These are phyloP conservation scores for Caenorhabditis uteleia DNA, from an alignment of 2,888 invertebrate species.

Conservation along the genomic window DNA sequence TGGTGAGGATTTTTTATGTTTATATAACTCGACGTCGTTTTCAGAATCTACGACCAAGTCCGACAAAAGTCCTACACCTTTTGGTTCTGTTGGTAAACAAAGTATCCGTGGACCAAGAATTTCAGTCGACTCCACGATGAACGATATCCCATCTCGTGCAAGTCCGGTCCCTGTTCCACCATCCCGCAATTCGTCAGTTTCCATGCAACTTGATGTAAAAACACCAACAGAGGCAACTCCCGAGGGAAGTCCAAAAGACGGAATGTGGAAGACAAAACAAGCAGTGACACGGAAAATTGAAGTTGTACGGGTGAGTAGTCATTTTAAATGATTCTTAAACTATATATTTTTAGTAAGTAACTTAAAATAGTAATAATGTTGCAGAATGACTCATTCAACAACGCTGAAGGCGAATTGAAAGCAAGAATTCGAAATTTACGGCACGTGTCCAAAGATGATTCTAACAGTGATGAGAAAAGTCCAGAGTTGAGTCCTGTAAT, in stretches of 20 bases:
- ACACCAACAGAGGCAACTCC: constrained; percentile 4
- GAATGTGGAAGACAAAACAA: constrained; percentile 29
- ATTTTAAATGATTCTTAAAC: not conserved
- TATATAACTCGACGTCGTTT: not conserved
- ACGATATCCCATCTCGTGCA: constrained; percentile 6
- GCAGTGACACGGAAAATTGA: constrained; percentile 40
- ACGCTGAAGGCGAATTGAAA: constrained; percentile 52
- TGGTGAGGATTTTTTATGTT: constrained; percentile 3
- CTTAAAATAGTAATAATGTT: too few relatives aligned
- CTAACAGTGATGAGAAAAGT: constrained; percentile 10
- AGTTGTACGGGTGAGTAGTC: constrained; percentile 13
- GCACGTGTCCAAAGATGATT: constrained; percentile 49
- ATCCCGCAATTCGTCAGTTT: constrained; percentile 27
- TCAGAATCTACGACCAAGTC: constrained; percentile 17
- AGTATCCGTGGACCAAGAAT: constrained; percentile 4
- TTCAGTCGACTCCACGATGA: not conserved
- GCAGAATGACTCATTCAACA: constrained; percentile 26
- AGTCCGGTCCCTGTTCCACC: constrained; percentile 30
- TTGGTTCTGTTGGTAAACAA: constrained; percentile 21
- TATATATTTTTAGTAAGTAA: not conserved
- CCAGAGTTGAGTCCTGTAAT: too few relatives aligned
- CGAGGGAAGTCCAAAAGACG: constrained; percentile 25
- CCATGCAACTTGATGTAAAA: not conserved
- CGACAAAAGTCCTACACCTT: constrained; percentile 22
- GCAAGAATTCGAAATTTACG: constrained; percentile 59